These are phyloP conservation scores for Camptogramma bilineatum DNA, from an alignment of 2,888 invertebrate genomes.

Conservation along the genomic window DNA sequence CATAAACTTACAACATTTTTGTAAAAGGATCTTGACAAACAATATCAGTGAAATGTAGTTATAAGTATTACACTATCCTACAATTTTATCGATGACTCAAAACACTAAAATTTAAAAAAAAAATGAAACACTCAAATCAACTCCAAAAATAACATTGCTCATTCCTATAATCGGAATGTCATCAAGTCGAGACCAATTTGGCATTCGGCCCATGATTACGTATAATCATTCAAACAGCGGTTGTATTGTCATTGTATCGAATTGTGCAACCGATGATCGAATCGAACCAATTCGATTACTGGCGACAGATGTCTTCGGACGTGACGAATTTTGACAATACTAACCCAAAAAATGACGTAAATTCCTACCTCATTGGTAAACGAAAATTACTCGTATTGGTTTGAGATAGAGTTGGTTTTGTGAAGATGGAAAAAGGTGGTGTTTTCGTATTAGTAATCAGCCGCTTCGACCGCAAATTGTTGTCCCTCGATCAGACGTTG, in stretches of 20 bases:
- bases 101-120: slow-evolving; percentile 10
- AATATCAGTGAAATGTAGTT: no score
- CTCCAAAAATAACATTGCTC: slow-evolving; percentile 55
- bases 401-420: slow-evolving; percentile 47
- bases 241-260: slow-evolving; percentile 82
- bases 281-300: slow-evolving; percentile 78
- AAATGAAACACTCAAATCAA: slow-evolving; percentile 5
- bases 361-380: slow-evolving; percentile 29
- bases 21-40: no score
- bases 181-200: slow-evolving; percentile 71
- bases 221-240: slow-evolving; percentile 70
- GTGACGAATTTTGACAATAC: slow-evolving; percentile 83
- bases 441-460: slow-evolving; percentile 81
- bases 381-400: slow-evolving; percentile 42
- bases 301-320: slow-evolving; percentile 84
- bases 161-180: slow-evolving; percentile 73
- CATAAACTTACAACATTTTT: no score
- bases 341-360: slow-evolving; percentile 54
- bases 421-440: slow-evolving; percentile 45
- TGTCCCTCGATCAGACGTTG: slow-evolving; percentile 83
- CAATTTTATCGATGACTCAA: slow-evolving; percentile 5
- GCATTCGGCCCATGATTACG: slow-evolving; percentile 67
- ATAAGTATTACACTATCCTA: background rate
- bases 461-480: slow-evolving; percentile 83
- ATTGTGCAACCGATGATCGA: slow-evolving; percentile 80